Conservation (phyloP, 2,113 vertebrate genomes). For the Spermophilus dauricus region DNA sequence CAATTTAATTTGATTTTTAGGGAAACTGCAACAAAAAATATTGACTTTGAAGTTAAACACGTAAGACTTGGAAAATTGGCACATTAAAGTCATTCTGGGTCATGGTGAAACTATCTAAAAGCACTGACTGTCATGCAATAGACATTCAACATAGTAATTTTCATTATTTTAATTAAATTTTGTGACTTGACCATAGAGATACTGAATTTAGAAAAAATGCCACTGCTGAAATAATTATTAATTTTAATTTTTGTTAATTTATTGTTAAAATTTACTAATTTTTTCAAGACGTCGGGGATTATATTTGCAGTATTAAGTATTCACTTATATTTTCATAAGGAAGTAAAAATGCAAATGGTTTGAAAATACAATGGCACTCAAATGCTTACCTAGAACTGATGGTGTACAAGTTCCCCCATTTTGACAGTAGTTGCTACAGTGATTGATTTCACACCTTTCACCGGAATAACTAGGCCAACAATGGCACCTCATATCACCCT, state of each 20-base stretch:
- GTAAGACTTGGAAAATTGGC: background rate
- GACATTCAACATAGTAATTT: background rate
- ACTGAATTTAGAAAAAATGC: background rate
- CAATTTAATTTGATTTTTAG: background rate
- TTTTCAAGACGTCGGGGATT: background rate
- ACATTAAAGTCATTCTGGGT: background rate
- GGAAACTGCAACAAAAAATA: background rate
- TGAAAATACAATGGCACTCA: background rate
- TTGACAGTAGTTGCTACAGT: constrained; percentile 97
- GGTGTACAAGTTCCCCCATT: constrained; percentile 97
- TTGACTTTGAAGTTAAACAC: background rate
- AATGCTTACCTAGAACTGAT: constrained; percentile 93
- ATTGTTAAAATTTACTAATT: background rate
- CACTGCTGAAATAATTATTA: background rate
- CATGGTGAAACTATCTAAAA: background rate
- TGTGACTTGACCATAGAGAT: background rate
- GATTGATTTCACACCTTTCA: constrained; percentile 96
- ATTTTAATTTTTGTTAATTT: background rate
- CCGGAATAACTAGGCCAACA: constrained; percentile 99
- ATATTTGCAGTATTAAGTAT: background rate
- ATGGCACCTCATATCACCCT: constrained; percentile 95
- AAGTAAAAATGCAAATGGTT: constrained; percentile 27
- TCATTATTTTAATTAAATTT: background rate
- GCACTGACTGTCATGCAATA: background rate
- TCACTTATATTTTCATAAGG: background rate